These are phyloP conservation scores for Gavialis gangeticus DNA, from an alignment of 2,113 vertebrate species.

Conservation along the genomic window DNA sequence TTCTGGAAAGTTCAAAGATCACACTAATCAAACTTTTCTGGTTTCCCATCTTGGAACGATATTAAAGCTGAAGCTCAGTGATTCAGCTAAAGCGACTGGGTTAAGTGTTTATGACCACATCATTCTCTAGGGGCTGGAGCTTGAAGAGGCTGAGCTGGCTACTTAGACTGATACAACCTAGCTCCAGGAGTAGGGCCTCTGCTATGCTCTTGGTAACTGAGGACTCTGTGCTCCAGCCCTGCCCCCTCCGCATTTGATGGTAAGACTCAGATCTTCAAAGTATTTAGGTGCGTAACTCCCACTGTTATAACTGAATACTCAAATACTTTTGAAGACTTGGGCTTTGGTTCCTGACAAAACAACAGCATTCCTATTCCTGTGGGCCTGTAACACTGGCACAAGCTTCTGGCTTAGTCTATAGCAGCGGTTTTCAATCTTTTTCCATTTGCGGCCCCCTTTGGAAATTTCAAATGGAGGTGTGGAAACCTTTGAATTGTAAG, in stretches of 20 bases:
- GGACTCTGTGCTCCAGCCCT: background rate
- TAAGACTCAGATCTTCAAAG: no score
- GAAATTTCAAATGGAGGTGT: background rate
- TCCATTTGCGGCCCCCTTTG: background rate
- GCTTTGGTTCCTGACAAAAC: background rate
- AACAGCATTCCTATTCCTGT: background rate
- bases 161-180: background rate
- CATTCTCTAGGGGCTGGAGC: background rate
- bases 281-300: no score
- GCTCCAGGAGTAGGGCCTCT: background rate
- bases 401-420: background rate
- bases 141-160: background rate
- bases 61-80: slow-evolving; percentile 37
- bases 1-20: background rate
- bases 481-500: background rate
- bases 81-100: slow-evolving; percentile 1
- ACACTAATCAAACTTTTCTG: background rate
- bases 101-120: slow-evolving; percentile 1
- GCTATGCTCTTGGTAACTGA: background rate
- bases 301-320: no score
- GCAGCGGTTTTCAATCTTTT: background rate
- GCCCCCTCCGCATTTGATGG: no score
- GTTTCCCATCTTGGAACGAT: slow-evolving; percentile 3
- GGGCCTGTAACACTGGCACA: background rate
- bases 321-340: no score